Evolutionary conservation across 2,888 invertebrate genomes (phyloP).

Genomic region (Vandiemenella viatica): DNA sequence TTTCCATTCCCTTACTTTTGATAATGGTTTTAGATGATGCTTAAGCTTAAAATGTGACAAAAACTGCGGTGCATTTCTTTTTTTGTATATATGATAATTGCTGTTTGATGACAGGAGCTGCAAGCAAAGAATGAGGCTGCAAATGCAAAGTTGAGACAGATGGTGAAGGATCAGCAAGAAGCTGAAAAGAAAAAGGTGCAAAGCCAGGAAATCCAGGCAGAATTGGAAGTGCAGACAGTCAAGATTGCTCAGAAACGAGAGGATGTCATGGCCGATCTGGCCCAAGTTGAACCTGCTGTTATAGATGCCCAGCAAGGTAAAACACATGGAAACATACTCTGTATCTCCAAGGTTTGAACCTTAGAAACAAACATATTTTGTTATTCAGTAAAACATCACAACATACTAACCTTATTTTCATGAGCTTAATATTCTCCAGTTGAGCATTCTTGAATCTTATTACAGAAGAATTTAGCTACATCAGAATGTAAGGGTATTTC

Average conservation of each 20-base stretch:
- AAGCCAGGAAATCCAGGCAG: constrained; percentile 90
- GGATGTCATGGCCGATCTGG: constrained; percentile 90
- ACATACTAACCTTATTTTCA: not conserved
- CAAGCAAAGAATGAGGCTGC: constrained; percentile 98
- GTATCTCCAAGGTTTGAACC: too few species aligned
- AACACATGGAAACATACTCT: not conserved
- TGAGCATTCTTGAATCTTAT: too few species aligned
- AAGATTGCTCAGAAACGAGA: constrained; percentile 87
- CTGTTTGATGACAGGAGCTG: constrained; percentile 41
- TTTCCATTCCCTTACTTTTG: too few species aligned
- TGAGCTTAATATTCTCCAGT: not conserved
- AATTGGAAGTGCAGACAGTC: constrained; percentile 62
- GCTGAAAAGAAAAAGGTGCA: constrained; percentile 98
- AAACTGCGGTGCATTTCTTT: not conserved
- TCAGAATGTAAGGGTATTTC: too few species aligned
- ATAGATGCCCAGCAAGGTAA: constrained; percentile 93
- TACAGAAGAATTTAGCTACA: too few species aligned
- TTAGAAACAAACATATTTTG: not conserved
- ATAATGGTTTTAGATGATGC: too few species aligned
- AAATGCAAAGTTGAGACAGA: constrained; percentile 96
- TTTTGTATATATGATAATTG: not conserved
- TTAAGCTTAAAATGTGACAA: too few species aligned
- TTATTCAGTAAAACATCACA: not conserved
- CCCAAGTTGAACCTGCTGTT: constrained; percentile 96
- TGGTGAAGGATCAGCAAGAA: constrained; percentile 98